Percentiles rank a stretch among this genome's conserved stretches.
These are phyloP conservation scores for Hydriomena furcata DNA, from an alignment of 2,888 invertebrate genomes.

Conservation along the genomic window DNA sequence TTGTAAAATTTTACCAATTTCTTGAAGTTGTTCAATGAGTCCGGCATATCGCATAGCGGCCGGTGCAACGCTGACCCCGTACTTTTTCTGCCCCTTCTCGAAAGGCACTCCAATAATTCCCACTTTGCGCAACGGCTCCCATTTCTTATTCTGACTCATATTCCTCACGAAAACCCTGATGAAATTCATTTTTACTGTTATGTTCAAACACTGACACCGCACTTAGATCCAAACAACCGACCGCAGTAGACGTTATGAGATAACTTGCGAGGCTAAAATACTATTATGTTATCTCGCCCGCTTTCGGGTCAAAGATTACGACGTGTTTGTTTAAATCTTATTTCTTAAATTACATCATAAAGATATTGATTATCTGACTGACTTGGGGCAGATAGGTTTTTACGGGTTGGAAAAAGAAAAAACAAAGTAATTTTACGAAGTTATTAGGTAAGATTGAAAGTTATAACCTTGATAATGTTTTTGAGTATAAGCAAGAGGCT, in stretches of 20 bases:
- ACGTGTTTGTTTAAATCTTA: slow-evolving; percentile 35
- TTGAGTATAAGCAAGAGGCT: no score
- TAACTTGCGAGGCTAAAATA: slow-evolving; percentile 44
- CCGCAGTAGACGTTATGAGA: slow-evolving; percentile 39
- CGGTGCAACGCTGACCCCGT: slow-evolving; percentile 89
- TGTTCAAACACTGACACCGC: slow-evolving; percentile 31
- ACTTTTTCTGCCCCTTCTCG: slow-evolving; percentile 89
- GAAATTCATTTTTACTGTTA: slow-evolving; percentile 60
- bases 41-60: slow-evolving; percentile 86
- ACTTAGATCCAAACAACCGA: slow-evolving; percentile 38
- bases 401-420: neutral
- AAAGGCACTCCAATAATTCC: slow-evolving; percentile 93
- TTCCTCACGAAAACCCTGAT: slow-evolving; percentile 60
- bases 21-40: slow-evolving; percentile 83
- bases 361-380: slow-evolving; percentile 33
- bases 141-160: slow-evolving; percentile 59
- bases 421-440: neutral
- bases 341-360: slow-evolving; percentile 40
- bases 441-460: neutral
- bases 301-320: slow-evolving; percentile 51
- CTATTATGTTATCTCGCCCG: slow-evolving; percentile 42
- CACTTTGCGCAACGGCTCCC: slow-evolving; percentile 75
- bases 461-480: slow-evolving; percentile 1
- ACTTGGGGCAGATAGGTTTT: slow-evolving; percentile 21
- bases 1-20: slow-evolving; percentile 70